Conservation (phyloP, 2,797 vertebrate species). For the Acanthornis magna region DNA sequence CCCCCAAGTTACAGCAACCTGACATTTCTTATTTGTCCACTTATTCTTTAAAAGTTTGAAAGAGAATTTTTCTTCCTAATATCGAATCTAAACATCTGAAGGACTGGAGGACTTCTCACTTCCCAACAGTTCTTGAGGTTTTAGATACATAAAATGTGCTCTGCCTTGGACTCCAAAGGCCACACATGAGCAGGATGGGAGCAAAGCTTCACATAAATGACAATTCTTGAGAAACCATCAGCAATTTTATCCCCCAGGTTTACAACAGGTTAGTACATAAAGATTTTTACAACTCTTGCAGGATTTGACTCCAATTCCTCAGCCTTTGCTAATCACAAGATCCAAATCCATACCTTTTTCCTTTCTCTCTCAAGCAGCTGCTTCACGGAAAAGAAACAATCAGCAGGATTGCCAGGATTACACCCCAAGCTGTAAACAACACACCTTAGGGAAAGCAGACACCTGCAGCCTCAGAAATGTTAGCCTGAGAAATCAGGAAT, state of each 20-base stretch:
- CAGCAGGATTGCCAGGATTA: background rate
- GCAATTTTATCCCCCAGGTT: background rate
- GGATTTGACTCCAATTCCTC: background rate
- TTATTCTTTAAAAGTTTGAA: background rate
- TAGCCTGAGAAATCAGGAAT: background rate
- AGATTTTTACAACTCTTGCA: background rate
- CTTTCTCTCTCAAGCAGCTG: background rate
- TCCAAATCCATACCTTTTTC: background rate
- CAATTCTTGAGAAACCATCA: background rate
- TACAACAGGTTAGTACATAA: background rate
- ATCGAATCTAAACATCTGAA: fast-evolving
- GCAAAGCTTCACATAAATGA: background rate
- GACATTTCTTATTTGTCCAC: background rate
- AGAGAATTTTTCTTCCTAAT: background rate
- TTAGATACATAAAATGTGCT: background rate
- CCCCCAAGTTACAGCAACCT: fast-evolving
- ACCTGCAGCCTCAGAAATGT: background rate
- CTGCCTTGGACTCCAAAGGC: background rate
- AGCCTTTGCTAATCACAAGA: background rate
- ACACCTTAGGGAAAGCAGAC: background rate
- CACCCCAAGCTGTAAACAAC: background rate
- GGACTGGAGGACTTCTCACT: background rate
- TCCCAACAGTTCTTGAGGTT: background rate
- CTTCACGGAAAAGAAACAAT: background rate
- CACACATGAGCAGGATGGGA: background rate